Base-by-base conservation (phyloP, 2,113 vertebrate species). In the Eonycteris spelaea region DNA sequence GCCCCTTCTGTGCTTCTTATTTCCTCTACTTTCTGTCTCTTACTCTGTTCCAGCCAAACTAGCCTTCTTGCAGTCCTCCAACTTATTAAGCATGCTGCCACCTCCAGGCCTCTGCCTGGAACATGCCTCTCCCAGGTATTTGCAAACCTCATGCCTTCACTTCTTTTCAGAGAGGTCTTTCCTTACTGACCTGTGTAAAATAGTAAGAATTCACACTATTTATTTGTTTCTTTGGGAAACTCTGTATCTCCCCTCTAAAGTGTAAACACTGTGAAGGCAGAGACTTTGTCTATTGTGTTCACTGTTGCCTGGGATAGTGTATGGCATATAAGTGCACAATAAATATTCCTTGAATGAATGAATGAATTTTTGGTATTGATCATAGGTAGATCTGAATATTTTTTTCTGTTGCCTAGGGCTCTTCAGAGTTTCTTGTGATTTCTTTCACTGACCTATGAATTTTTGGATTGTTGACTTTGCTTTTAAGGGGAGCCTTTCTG, bases 381-480 rank as follows among this genome's bases (percentile, higher is more conserved):
- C 87, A 59, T 33, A 12, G 33, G 38, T 86, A 75, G 74, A 71
- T 45, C 11, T 91, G 22, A 71, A 15, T 74, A 26, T 93, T 86
- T 77, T 45, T 45, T 93, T 67, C 15, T 94, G 26, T 95, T 96
- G 15, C 24, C 53, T 90, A 15, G 12, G 9, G 19, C 35, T 86
- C 55, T 86, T 89, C 40, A 94, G 51, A 70, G 9, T 65, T 93
- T 96, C 53, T 95, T 91, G 75, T 92, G n/a, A 43, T 95, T 93
- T 94, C 28, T 19, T 88, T 88, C 35, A 71, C 51, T 89, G 51
- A 86, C 45, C 59, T 59, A 0, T 86, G 73, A 45, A 38, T 91
- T 85, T 90, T 48, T 38, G 28, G 75, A 74, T 43, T 92, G 48
- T 21, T 80, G 6, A 87, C 45, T 89, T 95, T 15, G 24, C 28